Evolutionary conservation across 1,140 invertebrate genomes (phyloP), one percentile per base, ranked within the genome.

Genomic region (Philopotamus ludificatus): DNA sequence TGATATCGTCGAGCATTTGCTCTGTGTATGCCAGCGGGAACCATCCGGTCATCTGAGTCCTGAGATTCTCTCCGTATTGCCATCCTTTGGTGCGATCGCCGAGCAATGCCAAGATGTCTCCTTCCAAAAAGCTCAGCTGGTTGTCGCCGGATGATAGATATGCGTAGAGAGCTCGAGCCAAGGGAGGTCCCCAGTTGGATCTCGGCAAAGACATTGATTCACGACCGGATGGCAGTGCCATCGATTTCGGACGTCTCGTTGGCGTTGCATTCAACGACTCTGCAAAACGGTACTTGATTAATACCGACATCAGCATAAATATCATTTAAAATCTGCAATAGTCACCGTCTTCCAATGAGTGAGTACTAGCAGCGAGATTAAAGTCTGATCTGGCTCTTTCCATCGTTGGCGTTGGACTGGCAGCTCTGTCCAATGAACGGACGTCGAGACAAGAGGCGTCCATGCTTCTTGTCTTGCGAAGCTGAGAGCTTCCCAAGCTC

Each of bases 11-110:
- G 47, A 73, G 65, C 44, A 80, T 77, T 16, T 75, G 79, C 78
- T 95, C 93, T 25, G 93, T 95, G 72, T 96, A 97, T 8, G 94
- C 93, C 28, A 95, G 79, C 0, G 94, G 94, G 77, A 97, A 96
- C 94, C 94, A 97, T 12, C 94, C 94, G 64, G 92, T 90, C 72
- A 90, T 86, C 74, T 94, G 91, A 20, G 91, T 95, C 12, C 93
- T 83, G 63, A 93, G 77, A 77, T 97, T 96, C 75, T 96, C 93
- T 20, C 94, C 94, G 74, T 94, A 97, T 75, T 97, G 94, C 94
- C 94, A 97, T 44, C 94, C 94, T 75, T 95, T 94, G 72, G 92
- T 94, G 65, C 92, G 84, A 71, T 94, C 92, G 74, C 93, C 94
- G 67, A 95, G 88, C 65, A 96, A 76, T 4, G 90, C 88, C 20